Percentiles rank a stretch among this genome's conserved stretches.
These are phyloP conservation scores for Bombus confusus DNA, from an alignment of 1,140 invertebrate genomes.

Conservation along the genomic window DNA sequence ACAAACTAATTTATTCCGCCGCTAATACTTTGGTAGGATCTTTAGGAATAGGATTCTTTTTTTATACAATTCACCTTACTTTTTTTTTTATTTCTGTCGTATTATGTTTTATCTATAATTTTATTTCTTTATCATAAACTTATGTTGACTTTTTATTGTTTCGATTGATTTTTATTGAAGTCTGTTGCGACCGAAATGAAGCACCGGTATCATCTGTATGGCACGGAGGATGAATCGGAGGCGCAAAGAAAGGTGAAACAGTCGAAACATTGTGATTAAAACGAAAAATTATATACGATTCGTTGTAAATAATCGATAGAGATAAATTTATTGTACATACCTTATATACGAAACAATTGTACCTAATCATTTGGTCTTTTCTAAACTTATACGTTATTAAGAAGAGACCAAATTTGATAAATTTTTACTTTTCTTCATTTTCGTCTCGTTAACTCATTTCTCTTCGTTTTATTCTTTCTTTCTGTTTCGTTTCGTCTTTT, in stretches of 20 bases:
- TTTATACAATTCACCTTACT: conserved; percentile 16
- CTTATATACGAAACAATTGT: conserved; percentile 40
- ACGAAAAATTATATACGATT: conserved; percentile 17
- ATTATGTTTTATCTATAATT: conserved; percentile 45
- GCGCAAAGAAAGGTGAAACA: conserved; percentile 78
- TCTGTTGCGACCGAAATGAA: conserved; percentile 83
- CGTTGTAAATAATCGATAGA: conserved; percentile 61
- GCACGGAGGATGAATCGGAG: conserved; percentile 76
- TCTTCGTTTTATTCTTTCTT: background rate
- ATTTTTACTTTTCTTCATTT: background rate
- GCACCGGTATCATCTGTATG: conserved; percentile 83
- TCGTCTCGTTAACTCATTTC: background rate
- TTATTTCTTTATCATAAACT: conserved; percentile 29
- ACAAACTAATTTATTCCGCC: conserved; percentile 58
- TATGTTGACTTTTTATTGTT: conserved; percentile 72
- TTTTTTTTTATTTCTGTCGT: conserved; percentile 57
- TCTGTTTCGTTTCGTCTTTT: background rate
- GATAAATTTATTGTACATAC: conserved; percentile 58
- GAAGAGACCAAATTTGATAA: conserved; percentile 24
- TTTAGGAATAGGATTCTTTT: background rate
- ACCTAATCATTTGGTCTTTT: conserved; percentile 48
- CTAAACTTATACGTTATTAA: background rate
- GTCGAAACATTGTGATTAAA: conserved; percentile 68
- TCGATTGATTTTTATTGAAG: conserved; percentile 75
- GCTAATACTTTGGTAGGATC: background rate